These are phyloP conservation scores for Siniperca knerii DNA, from an alignment of 2,113 vertebrate species.

Conservation along the genomic window DNA sequence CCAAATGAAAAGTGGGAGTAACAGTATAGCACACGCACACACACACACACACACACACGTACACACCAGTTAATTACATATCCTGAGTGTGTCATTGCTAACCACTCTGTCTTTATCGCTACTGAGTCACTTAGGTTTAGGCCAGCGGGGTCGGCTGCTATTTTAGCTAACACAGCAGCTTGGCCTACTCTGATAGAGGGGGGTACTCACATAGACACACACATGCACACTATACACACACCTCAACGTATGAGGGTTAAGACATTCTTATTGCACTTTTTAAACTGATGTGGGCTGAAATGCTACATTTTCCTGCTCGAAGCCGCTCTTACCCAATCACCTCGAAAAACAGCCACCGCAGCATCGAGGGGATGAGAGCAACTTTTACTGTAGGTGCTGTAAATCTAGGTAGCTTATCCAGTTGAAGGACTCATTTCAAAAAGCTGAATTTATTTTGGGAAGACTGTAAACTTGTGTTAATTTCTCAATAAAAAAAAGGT, in stretches of 20 bases:
- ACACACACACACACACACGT: constrained; percentile 7
- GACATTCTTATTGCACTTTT: constrained; percentile 58
- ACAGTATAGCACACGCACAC: constrained; percentile 5
- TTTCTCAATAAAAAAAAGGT: background rate
- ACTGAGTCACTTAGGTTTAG: constrained; percentile 70
- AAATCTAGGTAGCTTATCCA: constrained; percentile 13
- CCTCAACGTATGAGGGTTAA: constrained; percentile 19
- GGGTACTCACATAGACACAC: background rate
- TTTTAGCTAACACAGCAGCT: constrained; percentile 72
- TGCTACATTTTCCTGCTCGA: constrained; percentile 29
- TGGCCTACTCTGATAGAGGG: constrained; percentile 40
- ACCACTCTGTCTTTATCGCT: constrained; percentile 70
- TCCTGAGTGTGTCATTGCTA: constrained; percentile 69
- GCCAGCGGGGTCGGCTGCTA: constrained; percentile 56
- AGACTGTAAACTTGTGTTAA: constrained; percentile 6
- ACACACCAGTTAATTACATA: constrained; percentile 69
- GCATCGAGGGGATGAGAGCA: constrained; percentile 55
- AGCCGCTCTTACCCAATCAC: constrained; percentile 32
- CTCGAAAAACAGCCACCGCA: constrained; percentile 49
- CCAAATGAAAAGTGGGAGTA: constrained; percentile 50
- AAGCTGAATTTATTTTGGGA: background rate
- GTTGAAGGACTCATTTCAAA: background rate
- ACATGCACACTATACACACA: background rate
- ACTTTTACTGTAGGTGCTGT: constrained; percentile 26
- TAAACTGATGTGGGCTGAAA: constrained; percentile 53